These are phyloP conservation scores for Nasonia vitripennis DNA, from an alignment of 1,140 invertebrate species.

Conservation along the genomic window DNA sequence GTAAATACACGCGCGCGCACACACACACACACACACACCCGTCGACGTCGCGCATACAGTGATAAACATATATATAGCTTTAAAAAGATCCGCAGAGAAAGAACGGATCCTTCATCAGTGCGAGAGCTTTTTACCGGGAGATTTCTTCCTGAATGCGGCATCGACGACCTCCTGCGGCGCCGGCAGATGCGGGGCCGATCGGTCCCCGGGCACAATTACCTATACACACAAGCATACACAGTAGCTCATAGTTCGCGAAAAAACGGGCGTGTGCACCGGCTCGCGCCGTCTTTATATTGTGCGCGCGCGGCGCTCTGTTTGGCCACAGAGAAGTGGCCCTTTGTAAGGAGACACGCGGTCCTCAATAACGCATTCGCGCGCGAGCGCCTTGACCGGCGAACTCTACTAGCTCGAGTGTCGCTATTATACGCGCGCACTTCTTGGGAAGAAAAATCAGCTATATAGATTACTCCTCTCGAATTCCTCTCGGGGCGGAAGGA, in stretches of 20 bases:
- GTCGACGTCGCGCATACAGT: not conserved
- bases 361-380: not conserved
- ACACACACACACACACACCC: not conserved
- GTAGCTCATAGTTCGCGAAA: not conserved
- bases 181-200: slow-evolving; percentile 68
- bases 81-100: slow-evolving; percentile 14
- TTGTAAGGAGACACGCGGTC: slow-evolving; percentile 65
- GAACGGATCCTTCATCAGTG: not conserved
- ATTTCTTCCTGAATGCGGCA: slow-evolving; percentile 36
- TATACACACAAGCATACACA: slow-evolving; percentile 51
- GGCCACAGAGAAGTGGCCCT: slow-evolving; percentile 74
- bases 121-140: slow-evolving; percentile 25
- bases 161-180: slow-evolving; percentile 66
- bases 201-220: slow-evolving; percentile 36
- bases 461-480: not conserved
- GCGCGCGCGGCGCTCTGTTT: slow-evolving; percentile 66
- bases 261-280: slow-evolving; percentile 16
- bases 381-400: not conserved
- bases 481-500: not conserved
- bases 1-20: not conserved
- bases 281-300: slow-evolving; percentile 46
- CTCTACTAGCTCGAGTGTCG: not conserved
- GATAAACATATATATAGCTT: slow-evolving; percentile 11
- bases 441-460: slow-evolving; percentile 9
- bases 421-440: not conserved